Evolutionary conservation across 1,140 invertebrate species (phyloP).

Genomic region (Trachymyrmex septentrionalis): DNA sequence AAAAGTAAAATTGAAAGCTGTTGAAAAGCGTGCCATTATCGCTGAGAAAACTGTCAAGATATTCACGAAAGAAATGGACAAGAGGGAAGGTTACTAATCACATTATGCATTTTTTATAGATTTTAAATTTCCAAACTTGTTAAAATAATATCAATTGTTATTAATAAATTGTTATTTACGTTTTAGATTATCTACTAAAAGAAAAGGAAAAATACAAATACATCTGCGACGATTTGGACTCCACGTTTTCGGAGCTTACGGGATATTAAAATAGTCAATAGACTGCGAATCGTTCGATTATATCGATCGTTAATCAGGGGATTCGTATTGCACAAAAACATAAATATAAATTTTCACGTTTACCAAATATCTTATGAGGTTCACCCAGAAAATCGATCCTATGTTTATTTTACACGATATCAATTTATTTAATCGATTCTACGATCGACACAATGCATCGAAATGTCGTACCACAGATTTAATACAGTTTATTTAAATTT

Average conservation of each 20-base stretch:
- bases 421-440: slow-evolving; percentile 83
- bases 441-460: slow-evolving; percentile 81
- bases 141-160: slow-evolving; percentile 15
- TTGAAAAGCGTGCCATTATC: slow-evolving; percentile 93
- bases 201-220: slow-evolving; percentile 93
- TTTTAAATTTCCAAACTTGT: not conserved
- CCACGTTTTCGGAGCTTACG: slow-evolving; percentile 94
- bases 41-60: slow-evolving; percentile 94
- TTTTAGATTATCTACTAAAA: slow-evolving; percentile 91
- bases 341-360: not conserved
- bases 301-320: not conserved
- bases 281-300: slow-evolving; percentile 6
- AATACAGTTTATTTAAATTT: slow-evolving; percentile 79
- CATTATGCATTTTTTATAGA: not conserved
- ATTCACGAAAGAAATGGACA: slow-evolving; percentile 94
- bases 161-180: slow-evolving; percentile 25
- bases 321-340: slow-evolving; percentile 5
- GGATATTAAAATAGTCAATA: slow-evolving; percentile 87
- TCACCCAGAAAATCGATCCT: slow-evolving; percentile 27
- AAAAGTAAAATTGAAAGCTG: slow-evolving; percentile 91
- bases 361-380: slow-evolving; percentile 19
- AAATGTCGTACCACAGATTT: slow-evolving; percentile 77
- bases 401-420: slow-evolving; percentile 76
- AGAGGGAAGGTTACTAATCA: slow-evolving; percentile 92
- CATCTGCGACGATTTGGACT: slow-evolving; percentile 91